A percentile compares a stretch with the other conserved stretches of the same genome.
phyloP scores from a whole-genome alignment of 35 echinoderm and acorn worm genomes.

The Apostichopus parvimensis region DNA sequence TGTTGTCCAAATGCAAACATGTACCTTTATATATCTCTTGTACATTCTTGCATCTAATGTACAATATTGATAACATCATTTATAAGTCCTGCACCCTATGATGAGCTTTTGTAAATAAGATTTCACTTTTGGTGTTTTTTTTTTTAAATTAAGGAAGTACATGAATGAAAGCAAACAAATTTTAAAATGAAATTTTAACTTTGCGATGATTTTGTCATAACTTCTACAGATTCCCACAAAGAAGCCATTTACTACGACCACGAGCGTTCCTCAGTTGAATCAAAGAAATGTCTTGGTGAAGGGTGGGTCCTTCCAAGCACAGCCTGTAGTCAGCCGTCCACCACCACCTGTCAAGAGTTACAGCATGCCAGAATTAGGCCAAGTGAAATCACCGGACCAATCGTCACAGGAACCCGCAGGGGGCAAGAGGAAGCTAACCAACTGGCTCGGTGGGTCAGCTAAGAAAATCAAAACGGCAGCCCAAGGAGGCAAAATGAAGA shows the following conservation, averaged over 20 bases:
- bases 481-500: not conserved
- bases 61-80: too few species aligned
- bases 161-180: too few species aligned
- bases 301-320: conserved; percentile 16
- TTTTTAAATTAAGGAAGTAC: too few species aligned
- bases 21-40: too few species aligned
- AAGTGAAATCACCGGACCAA: not conserved
- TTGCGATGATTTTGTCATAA: too few species aligned
- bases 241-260: not conserved
- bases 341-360: conserved; percentile 1
- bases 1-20: too few species aligned
- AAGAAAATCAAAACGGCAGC: conserved; percentile 49
- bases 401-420: conserved; percentile 3
- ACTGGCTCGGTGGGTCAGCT: conserved; percentile 33
- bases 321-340: not conserved
- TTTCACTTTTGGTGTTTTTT: too few species aligned
- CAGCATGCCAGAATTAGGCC: conserved; percentile 15
- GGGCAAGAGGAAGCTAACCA: conserved; percentile 53
- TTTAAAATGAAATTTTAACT: too few species aligned
- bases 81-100: too few species aligned
- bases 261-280: not conserved
- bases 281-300: not conserved
- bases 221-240: not conserved
- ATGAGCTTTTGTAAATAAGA: too few species aligned
- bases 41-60: too few species aligned